These are phyloP conservation scores for Schizaphis graminum DNA, from an alignment of 2,888 invertebrate species.

Conservation along the genomic window DNA sequence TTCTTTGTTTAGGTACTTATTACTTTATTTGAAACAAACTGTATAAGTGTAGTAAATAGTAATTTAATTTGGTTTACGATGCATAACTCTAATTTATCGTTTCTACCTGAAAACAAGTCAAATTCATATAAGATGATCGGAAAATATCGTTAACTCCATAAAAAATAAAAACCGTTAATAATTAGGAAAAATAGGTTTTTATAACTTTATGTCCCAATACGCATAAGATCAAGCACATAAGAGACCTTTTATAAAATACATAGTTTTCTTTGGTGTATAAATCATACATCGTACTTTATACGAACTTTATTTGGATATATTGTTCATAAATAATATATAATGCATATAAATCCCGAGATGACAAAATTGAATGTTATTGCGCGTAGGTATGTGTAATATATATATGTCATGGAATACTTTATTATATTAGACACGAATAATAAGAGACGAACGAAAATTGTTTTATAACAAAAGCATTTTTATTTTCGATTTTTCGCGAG, in stretches of 20 bases:
- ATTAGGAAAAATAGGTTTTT: background rate
- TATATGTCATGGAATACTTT: background rate
- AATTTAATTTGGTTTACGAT: background rate
- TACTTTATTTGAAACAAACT: background rate
- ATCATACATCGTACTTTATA: background rate
- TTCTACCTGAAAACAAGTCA: background rate
- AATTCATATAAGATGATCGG: background rate
- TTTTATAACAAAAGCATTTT: background rate
- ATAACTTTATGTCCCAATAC: background rate
- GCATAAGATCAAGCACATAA: background rate
- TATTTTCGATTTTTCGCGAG: background rate
- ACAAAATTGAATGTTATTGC: background rate
- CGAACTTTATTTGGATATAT: background rate
- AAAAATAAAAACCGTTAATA: background rate
- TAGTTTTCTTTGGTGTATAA: background rate
- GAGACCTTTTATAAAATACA: background rate
- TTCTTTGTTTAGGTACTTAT: background rate
- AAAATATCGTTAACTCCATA: background rate
- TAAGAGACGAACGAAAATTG: background rate
- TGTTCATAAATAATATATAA: background rate
- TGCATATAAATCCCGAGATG: background rate
- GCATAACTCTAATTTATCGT: background rate
- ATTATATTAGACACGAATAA: background rate
- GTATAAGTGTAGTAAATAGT: background rate
- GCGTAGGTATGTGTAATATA: background rate